Conservation (phyloP, 2,888 invertebrate genomes). For the Cheilosia soror region DNA sequence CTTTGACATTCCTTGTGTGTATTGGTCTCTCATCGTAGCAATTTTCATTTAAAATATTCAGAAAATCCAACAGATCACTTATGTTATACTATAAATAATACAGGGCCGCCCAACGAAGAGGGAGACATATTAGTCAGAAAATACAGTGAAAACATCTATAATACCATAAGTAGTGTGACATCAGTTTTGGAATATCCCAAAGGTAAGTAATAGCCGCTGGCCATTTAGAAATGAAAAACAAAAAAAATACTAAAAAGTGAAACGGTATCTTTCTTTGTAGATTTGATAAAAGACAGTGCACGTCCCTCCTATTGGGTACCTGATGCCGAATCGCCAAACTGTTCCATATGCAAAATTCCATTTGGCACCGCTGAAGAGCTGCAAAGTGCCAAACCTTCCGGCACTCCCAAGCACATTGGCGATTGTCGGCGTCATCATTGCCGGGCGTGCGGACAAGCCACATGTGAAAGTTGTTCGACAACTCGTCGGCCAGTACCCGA, state of each 20-base stretch:
- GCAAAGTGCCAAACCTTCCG: constrained; percentile 79
- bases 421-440: constrained; percentile 87
- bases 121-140: constrained; percentile 86
- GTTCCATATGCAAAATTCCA: constrained; percentile 86
- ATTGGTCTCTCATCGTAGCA: constrained; percentile 38
- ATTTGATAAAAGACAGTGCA: constrained; percentile 89
- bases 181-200: constrained; percentile 90
- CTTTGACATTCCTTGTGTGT: constrained; percentile 27
- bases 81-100: constrained; percentile 78
- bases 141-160: constrained; percentile 89
- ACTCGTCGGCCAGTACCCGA: constrained; percentile 88
- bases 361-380: constrained; percentile 85
- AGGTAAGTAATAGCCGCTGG: constrained; percentile 83
- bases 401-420: constrained; percentile 70
- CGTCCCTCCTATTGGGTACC: constrained; percentile 92
- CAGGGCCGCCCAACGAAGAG: constrained; percentile 82
- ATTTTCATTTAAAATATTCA: constrained; percentile 66
- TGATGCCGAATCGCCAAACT: constrained; percentile 88
- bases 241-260: too few relatives aligned
- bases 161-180: constrained; percentile 88
- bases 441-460: constrained; percentile 89
- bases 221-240: too few relatives aligned
- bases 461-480: constrained; percentile 86
- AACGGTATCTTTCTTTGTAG: constrained; percentile 79
- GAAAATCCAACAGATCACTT: constrained; percentile 77